Conservation (phyloP, 2,888 invertebrate species). For the Bedellia somnulentella region DNA sequence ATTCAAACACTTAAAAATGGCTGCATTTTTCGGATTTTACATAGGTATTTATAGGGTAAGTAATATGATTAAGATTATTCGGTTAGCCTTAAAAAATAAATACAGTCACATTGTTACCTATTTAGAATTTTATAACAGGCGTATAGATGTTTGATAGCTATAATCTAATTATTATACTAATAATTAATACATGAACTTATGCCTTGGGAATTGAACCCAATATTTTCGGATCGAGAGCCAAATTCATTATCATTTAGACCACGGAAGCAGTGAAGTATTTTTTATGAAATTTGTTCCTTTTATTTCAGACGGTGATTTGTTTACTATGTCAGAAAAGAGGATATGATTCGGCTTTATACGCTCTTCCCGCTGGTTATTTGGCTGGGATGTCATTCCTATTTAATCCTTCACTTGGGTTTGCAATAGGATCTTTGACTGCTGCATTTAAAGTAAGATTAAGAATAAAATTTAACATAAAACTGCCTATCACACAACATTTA, state of each 20-base stretch:
- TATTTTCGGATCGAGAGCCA: too few relatives aligned
- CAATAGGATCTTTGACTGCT: conserved; percentile 51
- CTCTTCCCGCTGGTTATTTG: conserved; percentile 54
- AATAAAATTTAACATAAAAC: neutral
- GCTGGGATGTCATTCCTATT: conserved; percentile 56
- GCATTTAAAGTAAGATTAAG: conserved; percentile 55
- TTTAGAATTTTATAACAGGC: too few relatives aligned
- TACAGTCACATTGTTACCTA: too few relatives aligned
- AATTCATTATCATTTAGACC: too few relatives aligned
- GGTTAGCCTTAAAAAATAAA: too few relatives aligned
- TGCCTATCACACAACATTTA: too few relatives aligned
- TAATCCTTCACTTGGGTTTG: conserved; percentile 48
- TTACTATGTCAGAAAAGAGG: conserved; percentile 38
- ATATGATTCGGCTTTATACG: conserved; percentile 38
- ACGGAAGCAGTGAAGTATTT: too few relatives aligned
- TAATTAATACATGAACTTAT: too few relatives aligned
- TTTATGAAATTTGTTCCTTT: conserved; percentile 1
- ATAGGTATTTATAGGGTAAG: conserved; percentile 60
- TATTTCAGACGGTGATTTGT: conserved; percentile 48
- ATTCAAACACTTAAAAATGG: conserved; percentile 37
- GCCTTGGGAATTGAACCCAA: too few relatives aligned
- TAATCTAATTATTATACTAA: too few relatives aligned
- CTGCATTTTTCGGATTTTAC: conserved; percentile 49
- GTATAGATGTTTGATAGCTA: too few relatives aligned
- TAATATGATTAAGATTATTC: too few relatives aligned